Conservation (phyloP, 1,140 invertebrate species). For the Acromyrmex heyeri region DNA sequence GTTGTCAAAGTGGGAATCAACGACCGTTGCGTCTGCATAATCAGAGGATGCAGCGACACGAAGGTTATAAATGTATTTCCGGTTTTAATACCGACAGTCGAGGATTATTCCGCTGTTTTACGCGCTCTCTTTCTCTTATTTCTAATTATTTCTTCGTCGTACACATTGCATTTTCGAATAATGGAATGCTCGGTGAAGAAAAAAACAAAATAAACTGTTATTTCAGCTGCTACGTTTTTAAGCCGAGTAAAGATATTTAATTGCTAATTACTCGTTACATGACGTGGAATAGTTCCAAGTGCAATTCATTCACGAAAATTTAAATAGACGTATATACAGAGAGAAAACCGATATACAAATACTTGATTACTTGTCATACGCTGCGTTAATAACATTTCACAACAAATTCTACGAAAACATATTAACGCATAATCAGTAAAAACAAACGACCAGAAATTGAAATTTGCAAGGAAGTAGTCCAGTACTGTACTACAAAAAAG, state of each 20-base stretch:
- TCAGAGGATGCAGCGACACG: slow-evolving; percentile 31
- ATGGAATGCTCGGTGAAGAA: background rate
- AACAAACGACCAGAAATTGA: background rate
- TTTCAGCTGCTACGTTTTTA: background rate
- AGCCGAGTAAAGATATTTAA: background rate
- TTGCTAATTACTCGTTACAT: slow-evolving; percentile 17
- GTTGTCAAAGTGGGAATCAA: slow-evolving; percentile 50
- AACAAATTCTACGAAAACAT: background rate
- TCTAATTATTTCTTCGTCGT: slow-evolving; percentile 15
- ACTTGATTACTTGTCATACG: background rate
- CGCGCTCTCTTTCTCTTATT: slow-evolving; percentile 6
- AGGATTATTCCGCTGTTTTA: slow-evolving; percentile 67
- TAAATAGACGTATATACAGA: background rate
- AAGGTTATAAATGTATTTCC: slow-evolving; percentile 73
- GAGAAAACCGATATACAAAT: background rate
- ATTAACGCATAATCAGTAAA: background rate
- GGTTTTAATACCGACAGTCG: slow-evolving; percentile 72
- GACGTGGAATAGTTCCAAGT: slow-evolving; percentile 3
- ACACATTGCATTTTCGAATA: background rate
- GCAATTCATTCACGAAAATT: slow-evolving; percentile 6
- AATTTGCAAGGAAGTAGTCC: background rate
- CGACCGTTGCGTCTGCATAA: slow-evolving; percentile 41
- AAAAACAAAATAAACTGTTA: background rate
- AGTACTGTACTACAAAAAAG: background rate
- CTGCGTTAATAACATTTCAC: background rate